These are phyloP conservation scores for Urechis unicinctus DNA, from an alignment of 2,888 invertebrate species.

Conservation along the genomic window DNA sequence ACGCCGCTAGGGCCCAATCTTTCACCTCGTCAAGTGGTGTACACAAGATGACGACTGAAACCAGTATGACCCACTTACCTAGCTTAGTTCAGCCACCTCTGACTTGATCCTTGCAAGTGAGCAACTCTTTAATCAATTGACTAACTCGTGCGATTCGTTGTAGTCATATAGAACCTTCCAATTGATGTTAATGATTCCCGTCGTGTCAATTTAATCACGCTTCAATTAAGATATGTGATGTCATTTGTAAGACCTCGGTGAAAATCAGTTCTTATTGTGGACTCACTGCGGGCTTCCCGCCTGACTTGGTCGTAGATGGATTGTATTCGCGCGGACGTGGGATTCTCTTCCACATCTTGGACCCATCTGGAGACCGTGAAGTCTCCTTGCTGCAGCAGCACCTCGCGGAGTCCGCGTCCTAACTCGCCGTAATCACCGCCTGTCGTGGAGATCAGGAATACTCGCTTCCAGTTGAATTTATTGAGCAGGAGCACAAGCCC, in stretches of 20 bases:
- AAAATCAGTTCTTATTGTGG: no score
- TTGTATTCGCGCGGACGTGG: constrained; percentile 21
- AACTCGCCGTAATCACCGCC: constrained; percentile 15
- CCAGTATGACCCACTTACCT: no score
- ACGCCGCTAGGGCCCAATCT: constrained; percentile 30
- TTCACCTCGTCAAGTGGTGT: constrained; percentile 29
- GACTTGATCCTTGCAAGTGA: no score
- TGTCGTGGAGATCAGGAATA: constrained; percentile 27
- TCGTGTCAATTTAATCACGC: no score
- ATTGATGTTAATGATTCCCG: no score
- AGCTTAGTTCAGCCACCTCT: no score
- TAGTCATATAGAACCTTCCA: no score
- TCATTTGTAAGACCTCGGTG: no score
- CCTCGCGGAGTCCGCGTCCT: constrained; percentile 8
- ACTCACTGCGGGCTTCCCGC: constrained; percentile 35
- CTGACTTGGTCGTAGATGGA: constrained; percentile 23
- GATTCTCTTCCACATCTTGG: constrained; percentile 19
- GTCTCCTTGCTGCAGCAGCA: not conserved
- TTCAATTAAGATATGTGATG: no score
- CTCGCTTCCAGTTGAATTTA: constrained; percentile 25
- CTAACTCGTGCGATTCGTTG: no score
- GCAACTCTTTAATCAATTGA: no score
- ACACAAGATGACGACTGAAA: constrained; percentile 33
- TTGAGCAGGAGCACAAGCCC: constrained; percentile 25
- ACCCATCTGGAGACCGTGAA: constrained; percentile 12